Evolutionary conservation across 2,797 vertebrate genomes (phyloP).

Genomic region (Carcharodon carcharias): DNA sequence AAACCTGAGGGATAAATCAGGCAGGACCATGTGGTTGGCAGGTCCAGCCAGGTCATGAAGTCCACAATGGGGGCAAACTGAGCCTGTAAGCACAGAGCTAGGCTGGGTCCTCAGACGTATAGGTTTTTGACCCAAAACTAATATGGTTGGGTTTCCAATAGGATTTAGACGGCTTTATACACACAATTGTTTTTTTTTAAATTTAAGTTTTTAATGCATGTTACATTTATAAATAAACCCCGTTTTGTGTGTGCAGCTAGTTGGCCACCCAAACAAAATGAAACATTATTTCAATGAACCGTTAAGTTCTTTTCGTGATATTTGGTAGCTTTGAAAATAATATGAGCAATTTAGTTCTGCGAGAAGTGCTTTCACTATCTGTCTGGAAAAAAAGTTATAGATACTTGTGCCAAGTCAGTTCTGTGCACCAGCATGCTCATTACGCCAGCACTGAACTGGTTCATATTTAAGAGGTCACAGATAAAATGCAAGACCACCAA

Average conservation of each 20-base stretch:
- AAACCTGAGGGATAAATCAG: background rate
- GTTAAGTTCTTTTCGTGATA: background rate
- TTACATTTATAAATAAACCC: background rate
- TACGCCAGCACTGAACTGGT: background rate
- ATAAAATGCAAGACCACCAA: background rate
- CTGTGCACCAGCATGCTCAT: background rate
- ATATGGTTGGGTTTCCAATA: background rate
- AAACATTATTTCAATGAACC: background rate
- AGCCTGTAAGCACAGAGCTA: background rate
- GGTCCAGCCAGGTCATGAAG: background rate
- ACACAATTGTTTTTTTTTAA: background rate
- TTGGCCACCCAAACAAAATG: background rate
- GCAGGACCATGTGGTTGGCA: background rate
- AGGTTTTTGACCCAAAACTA: no score
- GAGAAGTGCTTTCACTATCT: background rate
- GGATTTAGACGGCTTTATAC: background rate
- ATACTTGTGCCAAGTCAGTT: background rate
- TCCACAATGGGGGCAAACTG: background rate
- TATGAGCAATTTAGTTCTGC: background rate
- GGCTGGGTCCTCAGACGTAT: background rate
- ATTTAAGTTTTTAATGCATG: background rate
- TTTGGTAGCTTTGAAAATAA: background rate
- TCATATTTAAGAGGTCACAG: background rate
- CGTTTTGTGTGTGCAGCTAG: background rate
- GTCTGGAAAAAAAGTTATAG: background rate